These are phyloP conservation scores for Psilanteris sp. DNA, from an alignment of 1,140 invertebrate genomes.

Conservation along the genomic window DNA sequence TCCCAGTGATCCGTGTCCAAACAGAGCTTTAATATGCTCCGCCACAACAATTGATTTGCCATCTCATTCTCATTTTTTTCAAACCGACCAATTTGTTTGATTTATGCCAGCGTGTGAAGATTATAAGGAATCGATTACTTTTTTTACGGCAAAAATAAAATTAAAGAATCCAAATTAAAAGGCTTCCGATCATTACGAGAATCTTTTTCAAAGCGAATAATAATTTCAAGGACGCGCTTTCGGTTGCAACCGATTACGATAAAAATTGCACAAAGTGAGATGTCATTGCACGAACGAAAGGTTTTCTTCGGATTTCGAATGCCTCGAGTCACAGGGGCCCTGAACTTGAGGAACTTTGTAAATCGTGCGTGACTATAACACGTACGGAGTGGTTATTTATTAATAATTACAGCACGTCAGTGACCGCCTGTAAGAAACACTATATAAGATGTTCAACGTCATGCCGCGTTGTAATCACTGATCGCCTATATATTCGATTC, in stretches of 20 bases:
- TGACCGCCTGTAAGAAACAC: constrained; percentile 55
- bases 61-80: constrained; percentile 44
- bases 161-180: constrained; percentile 29
- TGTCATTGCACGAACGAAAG: constrained; percentile 35
- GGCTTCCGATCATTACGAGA: constrained; percentile 27
- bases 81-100: constrained; percentile 54
- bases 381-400: constrained; percentile 52
- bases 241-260: neutral
- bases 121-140: constrained; percentile 54
- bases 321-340: constrained; percentile 28
- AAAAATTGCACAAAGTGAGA: constrained; percentile 33
- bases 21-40: constrained; percentile 53
- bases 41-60: constrained; percentile 47
- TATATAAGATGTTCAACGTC: constrained; percentile 55
- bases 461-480: constrained; percentile 64
- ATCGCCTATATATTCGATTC: constrained; percentile 59
- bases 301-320: constrained; percentile 42
- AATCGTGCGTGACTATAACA: constrained; percentile 56
- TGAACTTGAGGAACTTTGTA: constrained; percentile 52
- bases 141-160: constrained; percentile 40
- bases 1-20: constrained; percentile 58
- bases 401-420: constrained; percentile 60
- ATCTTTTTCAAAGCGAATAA: constrained; percentile 20
- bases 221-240: neutral
- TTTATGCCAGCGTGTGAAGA: constrained; percentile 57